phyloP scores from a whole-genome alignment of 2,888 invertebrate species.

The Apocheima hispidaria region DNA sequence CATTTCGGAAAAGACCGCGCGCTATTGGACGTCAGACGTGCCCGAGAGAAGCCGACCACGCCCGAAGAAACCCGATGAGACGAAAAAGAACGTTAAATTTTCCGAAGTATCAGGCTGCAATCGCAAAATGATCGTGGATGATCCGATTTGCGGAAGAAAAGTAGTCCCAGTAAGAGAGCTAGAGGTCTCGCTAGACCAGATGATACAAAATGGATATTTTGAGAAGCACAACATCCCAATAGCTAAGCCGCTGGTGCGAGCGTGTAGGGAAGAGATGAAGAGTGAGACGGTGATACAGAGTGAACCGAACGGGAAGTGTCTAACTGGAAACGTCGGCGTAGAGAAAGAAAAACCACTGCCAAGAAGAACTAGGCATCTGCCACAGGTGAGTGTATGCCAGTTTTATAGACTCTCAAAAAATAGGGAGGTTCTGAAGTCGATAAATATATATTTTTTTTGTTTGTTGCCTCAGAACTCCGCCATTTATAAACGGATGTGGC shows the following conservation, averaged over 20 bases:
- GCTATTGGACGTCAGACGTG: constrained; percentile 77
- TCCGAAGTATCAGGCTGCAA: constrained; percentile 82
- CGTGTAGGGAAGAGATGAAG: constrained; percentile 61
- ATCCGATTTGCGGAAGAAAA: constrained; percentile 75
- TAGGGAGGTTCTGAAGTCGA: too few species aligned
- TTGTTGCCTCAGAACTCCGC: too few species aligned
- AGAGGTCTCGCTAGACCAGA: constrained; percentile 81
- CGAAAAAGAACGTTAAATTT: constrained; percentile 82
- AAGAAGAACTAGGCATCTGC: constrained; percentile 73
- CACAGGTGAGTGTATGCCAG: constrained; percentile 79
- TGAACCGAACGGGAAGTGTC: constrained; percentile 77
- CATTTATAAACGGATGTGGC: too few species aligned
- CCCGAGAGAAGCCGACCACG: constrained; percentile 63
- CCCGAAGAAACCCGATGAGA: constrained; percentile 69
- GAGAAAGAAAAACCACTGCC: constrained; percentile 55
- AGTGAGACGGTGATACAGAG: constrained; percentile 45
- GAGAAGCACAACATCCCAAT: constrained; percentile 82
- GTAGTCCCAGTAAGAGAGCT: constrained; percentile 80
- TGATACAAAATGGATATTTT: constrained; percentile 83
- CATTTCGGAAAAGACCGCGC: constrained; percentile 71
- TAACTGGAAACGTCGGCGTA: constrained; percentile 56
- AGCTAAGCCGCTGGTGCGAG: constrained; percentile 58
- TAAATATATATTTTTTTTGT: too few species aligned
- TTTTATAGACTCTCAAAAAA: too few species aligned
- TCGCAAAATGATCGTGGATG: constrained; percentile 79